phyloP scores from a whole-genome alignment of 2,888 invertebrate species.

The Lasioglossum figueresi region DNA sequence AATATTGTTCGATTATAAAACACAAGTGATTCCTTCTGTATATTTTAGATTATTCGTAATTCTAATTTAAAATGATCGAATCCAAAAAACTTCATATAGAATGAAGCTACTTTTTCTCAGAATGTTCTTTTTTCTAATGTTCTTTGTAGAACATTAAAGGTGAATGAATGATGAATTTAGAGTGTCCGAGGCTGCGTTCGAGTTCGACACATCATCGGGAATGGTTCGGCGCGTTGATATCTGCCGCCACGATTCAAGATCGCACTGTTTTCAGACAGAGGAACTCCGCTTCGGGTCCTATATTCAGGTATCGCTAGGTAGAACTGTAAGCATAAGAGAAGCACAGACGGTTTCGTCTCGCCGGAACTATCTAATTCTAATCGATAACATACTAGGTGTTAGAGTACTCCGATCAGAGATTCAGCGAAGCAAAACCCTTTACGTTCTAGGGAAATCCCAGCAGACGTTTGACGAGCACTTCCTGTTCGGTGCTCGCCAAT shows the following conservation, averaged over 20 bases:
- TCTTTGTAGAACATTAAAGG: not conserved
- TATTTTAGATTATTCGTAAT: too few relatives aligned
- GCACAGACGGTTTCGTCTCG: not conserved
- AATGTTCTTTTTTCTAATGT: too few relatives aligned
- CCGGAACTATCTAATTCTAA: constrained; percentile 17
- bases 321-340: constrained; percentile 19
- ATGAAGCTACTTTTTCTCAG: not conserved
- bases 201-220: constrained; percentile 9
- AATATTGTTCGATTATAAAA: too few relatives aligned
- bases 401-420: constrained; percentile 1
- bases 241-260: constrained; percentile 34
- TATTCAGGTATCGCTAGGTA: constrained; percentile 35
- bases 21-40: too few relatives aligned
- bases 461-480: constrained; percentile 1
- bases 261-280: constrained; percentile 20
- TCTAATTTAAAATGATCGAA: too few relatives aligned
- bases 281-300: constrained; percentile 36
- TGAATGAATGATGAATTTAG: not conserved
- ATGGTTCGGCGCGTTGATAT: constrained; percentile 8
- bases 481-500: not conserved
- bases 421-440: not conserved
- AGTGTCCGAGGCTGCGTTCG: not conserved
- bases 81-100: not conserved
- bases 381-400: constrained; percentile 7
- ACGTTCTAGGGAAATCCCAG: not conserved